Conservation (phyloP, 1,140 invertebrate genomes). For the Anastrepha ludens region DNA sequence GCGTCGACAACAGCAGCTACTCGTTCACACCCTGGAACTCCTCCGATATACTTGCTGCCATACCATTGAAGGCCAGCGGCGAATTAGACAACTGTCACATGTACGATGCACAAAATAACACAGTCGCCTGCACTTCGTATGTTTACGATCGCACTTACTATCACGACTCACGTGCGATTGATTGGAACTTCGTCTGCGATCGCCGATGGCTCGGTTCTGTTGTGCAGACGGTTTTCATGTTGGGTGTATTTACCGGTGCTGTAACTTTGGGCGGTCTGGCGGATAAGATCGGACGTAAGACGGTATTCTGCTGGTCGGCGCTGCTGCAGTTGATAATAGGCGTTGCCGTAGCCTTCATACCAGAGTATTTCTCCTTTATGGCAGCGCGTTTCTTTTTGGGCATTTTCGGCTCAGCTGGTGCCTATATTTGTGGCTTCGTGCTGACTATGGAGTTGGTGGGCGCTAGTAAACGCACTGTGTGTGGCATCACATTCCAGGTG, state of each 20-base stretch:
- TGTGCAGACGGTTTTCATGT: slow-evolving; percentile 89
- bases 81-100: slow-evolving; percentile 78
- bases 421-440: slow-evolving; percentile 89
- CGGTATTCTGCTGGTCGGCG: slow-evolving; percentile 84
- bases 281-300: slow-evolving; percentile 90
- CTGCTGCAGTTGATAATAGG: slow-evolving; percentile 83
- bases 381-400: slow-evolving; percentile 84
- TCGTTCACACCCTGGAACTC: slow-evolving; percentile 76
- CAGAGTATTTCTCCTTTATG: slow-evolving; percentile 84
- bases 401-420: slow-evolving; percentile 87
- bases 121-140: slow-evolving; percentile 78
- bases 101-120: slow-evolving; percentile 75
- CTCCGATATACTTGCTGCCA: slow-evolving; percentile 74
- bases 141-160: slow-evolving; percentile 84
- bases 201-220: slow-evolving; percentile 86
- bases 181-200: slow-evolving; percentile 91
- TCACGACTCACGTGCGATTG: slow-evolving; percentile 82
- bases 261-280: slow-evolving; percentile 89
- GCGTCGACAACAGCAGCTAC: slow-evolving; percentile 76
- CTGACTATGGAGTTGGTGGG: slow-evolving; percentile 92
- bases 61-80: slow-evolving; percentile 75
- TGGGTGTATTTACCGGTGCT: slow-evolving; percentile 91
- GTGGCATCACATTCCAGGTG: slow-evolving; percentile 86
- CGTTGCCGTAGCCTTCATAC: slow-evolving; percentile 83
- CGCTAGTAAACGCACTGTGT: slow-evolving; percentile 85